Percentiles rank a stretch among this genome's conserved stretches.
These are phyloP conservation scores for Cyclophora punctaria DNA, from an alignment of 2,888 invertebrate species.

Conservation along the genomic window DNA sequence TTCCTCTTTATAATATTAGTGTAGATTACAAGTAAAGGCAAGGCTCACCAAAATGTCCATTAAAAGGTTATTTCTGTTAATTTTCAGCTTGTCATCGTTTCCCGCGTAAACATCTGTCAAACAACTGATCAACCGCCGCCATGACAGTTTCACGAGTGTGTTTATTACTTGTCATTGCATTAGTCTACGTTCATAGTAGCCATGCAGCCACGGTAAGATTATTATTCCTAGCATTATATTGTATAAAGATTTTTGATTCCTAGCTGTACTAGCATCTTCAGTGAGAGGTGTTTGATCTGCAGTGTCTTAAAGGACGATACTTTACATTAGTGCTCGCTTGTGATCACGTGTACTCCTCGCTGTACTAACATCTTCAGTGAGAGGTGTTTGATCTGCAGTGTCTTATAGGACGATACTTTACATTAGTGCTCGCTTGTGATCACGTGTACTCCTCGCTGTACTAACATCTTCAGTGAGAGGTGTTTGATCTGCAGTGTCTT, in stretches of 20 bases:
- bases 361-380: neutral
- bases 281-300: no score
- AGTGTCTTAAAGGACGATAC: no score
- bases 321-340: no score
- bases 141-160: constrained; percentile 47
- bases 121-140: constrained; percentile 16
- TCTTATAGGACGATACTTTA: neutral
- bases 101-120: constrained; percentile 16
- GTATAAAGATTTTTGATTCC: no score
- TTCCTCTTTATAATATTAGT: no score
- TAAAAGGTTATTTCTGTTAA: neutral
- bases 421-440: neutral
- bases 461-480: neutral
- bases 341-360: no score
- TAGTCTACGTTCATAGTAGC: constrained; percentile 42
- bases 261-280: no score
- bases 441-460: neutral
- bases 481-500: no score
- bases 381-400: neutral
- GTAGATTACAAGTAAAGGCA: no score
- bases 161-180: constrained; percentile 35
- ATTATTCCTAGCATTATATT: no score
- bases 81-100: constrained; percentile 13
- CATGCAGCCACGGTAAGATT: constrained; percentile 44
- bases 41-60: neutral